These are phyloP conservation scores for Callionymus lyra DNA, from an alignment of 2,113 vertebrate genomes.

Conservation along the genomic window DNA sequence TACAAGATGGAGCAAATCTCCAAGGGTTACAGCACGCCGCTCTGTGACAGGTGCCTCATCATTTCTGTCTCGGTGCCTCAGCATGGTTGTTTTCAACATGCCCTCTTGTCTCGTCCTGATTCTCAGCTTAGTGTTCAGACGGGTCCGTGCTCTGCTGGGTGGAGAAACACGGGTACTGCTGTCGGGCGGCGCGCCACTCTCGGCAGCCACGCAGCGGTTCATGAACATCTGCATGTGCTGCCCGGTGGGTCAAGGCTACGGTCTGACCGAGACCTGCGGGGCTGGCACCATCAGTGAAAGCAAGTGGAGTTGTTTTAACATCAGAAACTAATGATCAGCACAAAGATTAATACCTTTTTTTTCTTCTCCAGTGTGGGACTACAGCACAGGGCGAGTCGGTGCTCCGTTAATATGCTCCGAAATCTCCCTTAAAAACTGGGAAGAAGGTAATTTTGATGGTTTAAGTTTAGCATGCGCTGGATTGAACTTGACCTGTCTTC, in stretches of 20 bases:
- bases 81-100: not conserved
- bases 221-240: constrained; percentile 99
- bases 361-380: constrained; percentile 78
- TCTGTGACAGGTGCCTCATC: constrained; percentile 81
- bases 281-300: constrained; percentile 88
- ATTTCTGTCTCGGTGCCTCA: not conserved
- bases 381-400: constrained; percentile 89
- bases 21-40: constrained; percentile 80
- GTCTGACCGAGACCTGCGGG: constrained; percentile 87
- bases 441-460: constrained; percentile 82
- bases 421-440: constrained; percentile 87
- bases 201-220: constrained; percentile 89
- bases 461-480: no score
- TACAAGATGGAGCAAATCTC: constrained; percentile 98
- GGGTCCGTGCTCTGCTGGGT: constrained; percentile 82
- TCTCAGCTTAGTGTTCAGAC: constrained; percentile 82
- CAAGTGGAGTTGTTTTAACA: constrained; percentile 36
- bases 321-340: no score
- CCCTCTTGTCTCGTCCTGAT: not conserved
- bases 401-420: constrained; percentile 93
- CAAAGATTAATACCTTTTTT: not conserved
- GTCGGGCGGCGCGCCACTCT: constrained; percentile 90
- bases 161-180: constrained; percentile 82
- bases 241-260: constrained; percentile 93
- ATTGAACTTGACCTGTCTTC: no score